Conservation (phyloP, 2,797 vertebrate genomes). For the Fistularia tabacaria region DNA sequence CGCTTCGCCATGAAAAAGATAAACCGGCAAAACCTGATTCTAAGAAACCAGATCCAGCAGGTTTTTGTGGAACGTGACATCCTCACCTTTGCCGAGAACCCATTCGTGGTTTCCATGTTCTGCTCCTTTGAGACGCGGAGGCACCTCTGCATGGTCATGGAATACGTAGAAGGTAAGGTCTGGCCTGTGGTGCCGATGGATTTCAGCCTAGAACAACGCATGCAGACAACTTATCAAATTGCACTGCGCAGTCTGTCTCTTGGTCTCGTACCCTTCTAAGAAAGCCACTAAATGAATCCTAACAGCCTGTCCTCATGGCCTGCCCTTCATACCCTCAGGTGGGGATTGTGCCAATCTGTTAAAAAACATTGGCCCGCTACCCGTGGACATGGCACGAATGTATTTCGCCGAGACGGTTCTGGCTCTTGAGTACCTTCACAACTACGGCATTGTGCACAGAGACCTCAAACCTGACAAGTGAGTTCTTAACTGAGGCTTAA, state of each 20-base stretch:
- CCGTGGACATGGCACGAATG: conserved; percentile 92
- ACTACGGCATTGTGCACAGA: conserved; percentile 90
- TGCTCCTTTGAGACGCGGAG: conserved; percentile 92
- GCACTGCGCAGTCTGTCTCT: not conserved
- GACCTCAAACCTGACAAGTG: conserved; percentile 96
- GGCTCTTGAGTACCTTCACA: conserved; percentile 90
- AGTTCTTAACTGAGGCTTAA: conserved; percentile 36
- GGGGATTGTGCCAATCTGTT: conserved; percentile 91
- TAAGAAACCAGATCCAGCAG: conserved; percentile 94
- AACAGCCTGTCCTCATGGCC: no score
- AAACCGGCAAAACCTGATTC: conserved; percentile 91
- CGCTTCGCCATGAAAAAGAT: conserved; percentile 97
- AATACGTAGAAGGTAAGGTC: conserved; percentile 90
- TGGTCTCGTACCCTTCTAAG: not conserved
- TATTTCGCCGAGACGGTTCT: conserved; percentile 94
- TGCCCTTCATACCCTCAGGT: conserved; percentile 62
- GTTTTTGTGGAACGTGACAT: conserved; percentile 94
- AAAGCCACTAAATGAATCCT: not conserved
- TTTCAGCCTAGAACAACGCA: no score
- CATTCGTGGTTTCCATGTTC: conserved; percentile 97
- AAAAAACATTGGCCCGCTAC: conserved; percentile 92
- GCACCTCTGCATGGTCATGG: conserved; percentile 96
- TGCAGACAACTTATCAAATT: no score
- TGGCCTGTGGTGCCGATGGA: not conserved
- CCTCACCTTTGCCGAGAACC: conserved; percentile 92